These are phyloP conservation scores for Pyrgus malvae DNA, from an alignment of 2,888 invertebrate species.

Conservation along the genomic window DNA sequence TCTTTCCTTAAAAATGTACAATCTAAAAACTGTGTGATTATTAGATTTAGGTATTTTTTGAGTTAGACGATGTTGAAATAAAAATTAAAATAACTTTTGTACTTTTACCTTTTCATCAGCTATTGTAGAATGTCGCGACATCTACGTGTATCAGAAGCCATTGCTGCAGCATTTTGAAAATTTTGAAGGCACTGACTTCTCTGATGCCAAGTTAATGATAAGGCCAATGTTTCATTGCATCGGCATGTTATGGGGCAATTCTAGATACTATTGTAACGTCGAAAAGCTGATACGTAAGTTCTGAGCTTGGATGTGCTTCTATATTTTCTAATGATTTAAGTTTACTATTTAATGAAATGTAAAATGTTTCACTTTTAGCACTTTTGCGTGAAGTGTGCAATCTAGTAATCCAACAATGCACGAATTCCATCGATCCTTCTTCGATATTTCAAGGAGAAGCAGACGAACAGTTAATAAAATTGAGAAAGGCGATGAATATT, in stretches of 20 bases:
- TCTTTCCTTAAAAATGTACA: too few species aligned
- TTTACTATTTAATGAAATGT: background rate
- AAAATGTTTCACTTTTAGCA: constrained; percentile 61
- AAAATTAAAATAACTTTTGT: too few species aligned
- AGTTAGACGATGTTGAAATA: too few species aligned
- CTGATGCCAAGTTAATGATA: constrained; percentile 81
- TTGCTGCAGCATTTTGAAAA: constrained; percentile 85
- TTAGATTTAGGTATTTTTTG: too few species aligned
- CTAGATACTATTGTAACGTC: constrained; percentile 86
- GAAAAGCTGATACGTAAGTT: constrained; percentile 76
- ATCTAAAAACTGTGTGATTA: too few species aligned
- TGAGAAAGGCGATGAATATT: constrained; percentile 73
- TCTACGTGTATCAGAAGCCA: constrained; percentile 89
- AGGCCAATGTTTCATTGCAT: constrained; percentile 89
- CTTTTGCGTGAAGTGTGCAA: constrained; percentile 91
- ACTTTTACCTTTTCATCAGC: too few species aligned
- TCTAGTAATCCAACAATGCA: constrained; percentile 88
- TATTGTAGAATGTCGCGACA: constrained; percentile 91
- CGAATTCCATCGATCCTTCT: constrained; percentile 87
- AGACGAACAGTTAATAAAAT: constrained; percentile 86
- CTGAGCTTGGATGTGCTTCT: background rate
- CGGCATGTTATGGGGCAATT: constrained; percentile 93
- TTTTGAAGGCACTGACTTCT: constrained; percentile 87
- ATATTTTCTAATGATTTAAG: background rate
- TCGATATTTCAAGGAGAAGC: constrained; percentile 93